A percentile compares a stretch with the other conserved stretches of the same genome.
Evolutionary conservation across 2,888 invertebrate genomes (phyloP).

Genomic region (Melanotus villosus): DNA sequence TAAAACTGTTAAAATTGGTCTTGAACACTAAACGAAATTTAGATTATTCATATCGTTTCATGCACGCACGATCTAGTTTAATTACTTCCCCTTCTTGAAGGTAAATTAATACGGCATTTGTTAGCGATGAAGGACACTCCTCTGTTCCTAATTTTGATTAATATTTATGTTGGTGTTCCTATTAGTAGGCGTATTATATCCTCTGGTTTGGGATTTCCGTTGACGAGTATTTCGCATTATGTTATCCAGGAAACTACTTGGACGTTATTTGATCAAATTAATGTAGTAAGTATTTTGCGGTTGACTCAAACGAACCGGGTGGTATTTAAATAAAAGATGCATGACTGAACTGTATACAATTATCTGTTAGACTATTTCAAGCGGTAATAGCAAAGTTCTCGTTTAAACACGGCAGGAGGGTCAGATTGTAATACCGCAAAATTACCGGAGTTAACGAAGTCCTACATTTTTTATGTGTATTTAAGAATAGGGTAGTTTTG

Average conservation of each 20-base stretch:
- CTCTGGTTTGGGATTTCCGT: not conserved
- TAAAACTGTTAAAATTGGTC: too few relatives aligned
- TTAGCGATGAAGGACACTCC: constrained; percentile 11
- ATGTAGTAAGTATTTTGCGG: too few relatives aligned
- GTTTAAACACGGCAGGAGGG: not conserved
- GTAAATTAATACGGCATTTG: not conserved
- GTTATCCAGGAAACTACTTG: too few relatives aligned
- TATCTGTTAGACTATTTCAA: not conserved
- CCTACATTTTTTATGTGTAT: constrained; percentile 5
- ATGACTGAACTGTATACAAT: not conserved
- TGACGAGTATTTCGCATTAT: too few relatives aligned
- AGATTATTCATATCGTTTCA: not conserved
- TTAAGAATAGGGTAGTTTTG: constrained; percentile 5
- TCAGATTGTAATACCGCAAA: constrained; percentile 9
- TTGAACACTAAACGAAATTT: too few relatives aligned
- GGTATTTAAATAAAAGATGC: constrained; percentile 8
- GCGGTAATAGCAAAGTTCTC: not conserved
- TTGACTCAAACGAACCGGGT: not conserved
- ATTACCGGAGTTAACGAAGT: constrained; percentile 16
- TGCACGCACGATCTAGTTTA: not conserved
- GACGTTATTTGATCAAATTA: too few relatives aligned
- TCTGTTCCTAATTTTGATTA: constrained; percentile 17
- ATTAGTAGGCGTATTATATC: not conserved
- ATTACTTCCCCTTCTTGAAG: not conserved
- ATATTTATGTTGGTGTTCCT: constrained; percentile 13